Evolutionary conservation across 2,888 invertebrate species (phyloP).

Genomic region (Mechanitis messenoides): DNA sequence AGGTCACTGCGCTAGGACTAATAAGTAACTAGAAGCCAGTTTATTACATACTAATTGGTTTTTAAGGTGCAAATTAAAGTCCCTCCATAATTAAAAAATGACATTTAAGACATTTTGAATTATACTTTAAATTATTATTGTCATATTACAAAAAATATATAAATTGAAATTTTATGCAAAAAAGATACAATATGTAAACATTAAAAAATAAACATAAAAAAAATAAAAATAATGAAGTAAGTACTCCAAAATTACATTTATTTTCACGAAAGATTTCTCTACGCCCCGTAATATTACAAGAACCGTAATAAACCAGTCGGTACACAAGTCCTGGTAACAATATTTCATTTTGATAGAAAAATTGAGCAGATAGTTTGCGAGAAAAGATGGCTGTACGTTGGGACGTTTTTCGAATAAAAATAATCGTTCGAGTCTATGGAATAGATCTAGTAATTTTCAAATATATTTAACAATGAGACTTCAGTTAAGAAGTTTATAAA

Average conservation of each 20-base stretch:
- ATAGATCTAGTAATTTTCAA: no score
- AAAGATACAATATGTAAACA: no score
- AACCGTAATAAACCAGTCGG: not conserved
- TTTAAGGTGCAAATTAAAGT: conserved; percentile 9
- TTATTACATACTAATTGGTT: conserved; percentile 16
- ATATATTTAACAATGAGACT: no score
- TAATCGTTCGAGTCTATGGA: not conserved
- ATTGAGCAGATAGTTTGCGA: not conserved
- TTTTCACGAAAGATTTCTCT: no score
- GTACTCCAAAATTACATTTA: no score
- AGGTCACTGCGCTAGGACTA: conserved; percentile 4
- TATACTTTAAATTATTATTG: not conserved
- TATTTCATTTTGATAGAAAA: not conserved
- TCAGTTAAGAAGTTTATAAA: no score
- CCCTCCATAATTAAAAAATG: not conserved
- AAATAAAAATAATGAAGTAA: no score
- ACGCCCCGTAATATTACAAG: not conserved
- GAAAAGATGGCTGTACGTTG: not conserved
- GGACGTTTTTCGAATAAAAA: not conserved
- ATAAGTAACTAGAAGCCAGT: conserved; percentile 6
- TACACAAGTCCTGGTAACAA: not conserved
- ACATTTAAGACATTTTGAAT: no score
- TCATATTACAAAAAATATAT: conserved; percentile 2
- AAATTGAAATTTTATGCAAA: no score
- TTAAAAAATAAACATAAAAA: no score